phyloP scores from a whole-genome alignment of 2,113 vertebrate species.

The Zapus hudsonius region DNA sequence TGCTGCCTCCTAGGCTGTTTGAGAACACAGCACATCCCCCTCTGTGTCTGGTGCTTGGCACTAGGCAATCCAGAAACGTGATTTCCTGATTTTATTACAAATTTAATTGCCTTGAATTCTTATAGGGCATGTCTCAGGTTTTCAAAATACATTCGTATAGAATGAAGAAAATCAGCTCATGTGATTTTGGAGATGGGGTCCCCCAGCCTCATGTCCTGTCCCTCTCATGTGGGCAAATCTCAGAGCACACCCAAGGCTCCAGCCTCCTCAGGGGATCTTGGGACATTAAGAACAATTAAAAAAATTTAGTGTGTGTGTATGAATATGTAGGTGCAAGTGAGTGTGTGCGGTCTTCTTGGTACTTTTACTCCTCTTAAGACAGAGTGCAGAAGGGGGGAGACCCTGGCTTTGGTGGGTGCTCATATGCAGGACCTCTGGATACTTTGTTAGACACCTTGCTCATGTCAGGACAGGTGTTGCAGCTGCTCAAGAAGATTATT shows the following conservation, averaged over 20 bases:
- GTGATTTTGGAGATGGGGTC: neutral
- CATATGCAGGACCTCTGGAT: accelerated
- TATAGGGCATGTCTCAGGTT: neutral
- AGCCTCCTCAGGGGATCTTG: neutral
- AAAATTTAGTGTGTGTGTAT: neutral
- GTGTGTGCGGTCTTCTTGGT: too few relatives aligned
- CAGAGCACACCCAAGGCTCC: neutral
- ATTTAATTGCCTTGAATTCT: neutral
- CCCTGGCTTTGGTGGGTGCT: neutral
- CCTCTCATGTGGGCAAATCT: neutral
- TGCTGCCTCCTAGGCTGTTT: too few relatives aligned
- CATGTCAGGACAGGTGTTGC: neutral
- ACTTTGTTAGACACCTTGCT: accelerated
- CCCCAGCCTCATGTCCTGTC: accelerated
- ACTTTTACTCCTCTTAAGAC: neutral
- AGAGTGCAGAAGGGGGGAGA: accelerated
- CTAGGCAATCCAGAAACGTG: accelerated
- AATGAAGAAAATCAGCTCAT: neutral
- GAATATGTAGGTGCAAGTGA: neutral
- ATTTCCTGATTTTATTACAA: neutral
- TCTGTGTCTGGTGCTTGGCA: too few relatives aligned
- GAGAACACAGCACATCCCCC: too few relatives aligned
- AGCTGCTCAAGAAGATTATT: too few relatives aligned
- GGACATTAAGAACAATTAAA: too few relatives aligned
- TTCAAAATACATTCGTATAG: neutral